Evolutionary conservation across 53 echinoderm and acorn worm species (phyloP).

Genomic region (Apostichopus leukothele): DNA sequence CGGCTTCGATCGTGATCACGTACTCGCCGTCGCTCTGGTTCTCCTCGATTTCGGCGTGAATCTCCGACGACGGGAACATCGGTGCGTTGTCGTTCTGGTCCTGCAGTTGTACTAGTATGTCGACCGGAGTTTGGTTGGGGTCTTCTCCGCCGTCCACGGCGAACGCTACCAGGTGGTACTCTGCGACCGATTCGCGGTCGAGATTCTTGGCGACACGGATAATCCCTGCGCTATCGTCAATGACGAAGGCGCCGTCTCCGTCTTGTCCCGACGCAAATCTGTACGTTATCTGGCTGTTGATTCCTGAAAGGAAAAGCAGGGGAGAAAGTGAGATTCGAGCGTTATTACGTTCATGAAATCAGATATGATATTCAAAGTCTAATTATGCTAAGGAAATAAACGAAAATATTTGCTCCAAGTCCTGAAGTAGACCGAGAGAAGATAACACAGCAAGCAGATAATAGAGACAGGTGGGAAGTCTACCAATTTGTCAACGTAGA

Average conservation of each 20-base stretch:
- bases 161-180: conserved; percentile 76
- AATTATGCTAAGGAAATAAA: no score
- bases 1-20: conserved; percentile 68
- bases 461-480: no score
- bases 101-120: conserved; percentile 61
- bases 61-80: conserved; percentile 51
- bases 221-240: conserved; percentile 87
- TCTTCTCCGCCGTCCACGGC: conserved; percentile 81
- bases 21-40: conserved; percentile 74
- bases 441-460: no score
- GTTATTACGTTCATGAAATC: no score
- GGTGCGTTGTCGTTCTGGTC: conserved; percentile 97
- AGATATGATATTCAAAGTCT: no score
- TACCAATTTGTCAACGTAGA: no score
- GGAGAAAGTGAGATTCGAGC: not conserved
- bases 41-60: conserved; percentile 75
- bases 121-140: conserved; percentile 58
- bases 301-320: conserved; percentile 57
- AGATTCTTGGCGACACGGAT: conserved; percentile 78
- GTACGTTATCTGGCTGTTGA: conserved; percentile 81
- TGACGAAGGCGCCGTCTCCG: conserved; percentile 89
- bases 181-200: conserved; percentile 78
- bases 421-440: no score
- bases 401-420: no score
- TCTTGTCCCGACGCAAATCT: conserved; percentile 84